Evolutionary conservation across 1,140 invertebrate genomes (phyloP), one percentile per base, ranked within the genome.

Genomic region (Megathymus violae): DNA sequence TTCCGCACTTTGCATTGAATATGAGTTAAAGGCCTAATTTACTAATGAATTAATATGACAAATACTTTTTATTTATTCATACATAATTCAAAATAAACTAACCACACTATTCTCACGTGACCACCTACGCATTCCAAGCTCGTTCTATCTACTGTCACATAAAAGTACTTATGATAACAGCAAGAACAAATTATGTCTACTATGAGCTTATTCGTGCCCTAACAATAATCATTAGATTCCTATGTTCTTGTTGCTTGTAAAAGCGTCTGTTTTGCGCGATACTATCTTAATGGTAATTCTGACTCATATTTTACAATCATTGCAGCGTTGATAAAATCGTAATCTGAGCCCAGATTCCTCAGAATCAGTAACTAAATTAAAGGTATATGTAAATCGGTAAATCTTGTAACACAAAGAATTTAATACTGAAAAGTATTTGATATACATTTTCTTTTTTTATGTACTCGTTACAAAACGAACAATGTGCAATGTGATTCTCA

Each of bases 221-320:
- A n/a, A n/a, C 34, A 36, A 36, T 36, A 36, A 36, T 36, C 34
- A n/a, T 36, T 36, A 36, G 34, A 36, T n/a, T 36, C 34, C 34
- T 11, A 7, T 36, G 34, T 36, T 36, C 34, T 36, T 36, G 34
- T 36, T n/a, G 34, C 34, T 36, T 36, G 34, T 36, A 36, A 36
- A 31, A 36, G 34, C 34, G 34, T 36, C 10, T 36, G 34, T 36
- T 36, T 36, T 36, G 34, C n/a, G 11, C 34, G 34, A 36, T 36
- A 36, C 34, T 36, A 36, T 36, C 34, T 36, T 36, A 36, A 36
- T 36, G 34, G 34, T 36, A n/a, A 36, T 36, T 36, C 34, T 36
- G 34, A n/a, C n/a, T 36, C 34, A 36, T 36, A 36, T 11, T 36
- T 36, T 36, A 36, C 34, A 11, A 36, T 36, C 34, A n/a, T 36